Evolutionary conservation across 37 sponge, comb jelly and placozoan species (phyloP), one percentile per base, ranked within the genome.

Genomic region (Hexactinellida sp.): DNA sequence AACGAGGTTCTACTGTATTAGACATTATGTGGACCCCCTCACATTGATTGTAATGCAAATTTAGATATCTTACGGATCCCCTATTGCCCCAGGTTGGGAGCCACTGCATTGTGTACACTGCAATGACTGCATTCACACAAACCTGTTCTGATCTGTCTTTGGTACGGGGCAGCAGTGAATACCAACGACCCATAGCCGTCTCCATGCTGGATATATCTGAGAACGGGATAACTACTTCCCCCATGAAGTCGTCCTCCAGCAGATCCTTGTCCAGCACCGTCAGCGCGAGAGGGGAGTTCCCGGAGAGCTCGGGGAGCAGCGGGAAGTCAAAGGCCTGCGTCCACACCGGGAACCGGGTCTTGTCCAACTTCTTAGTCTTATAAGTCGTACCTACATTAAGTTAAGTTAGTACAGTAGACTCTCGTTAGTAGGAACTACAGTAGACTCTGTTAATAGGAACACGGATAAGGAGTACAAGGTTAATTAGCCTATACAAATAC

Each of bases 301-400:
- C 28, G 34, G 5, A 3, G 32, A n/a, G 13, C 5, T 25, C 5
- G 13, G 76, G 34, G 30, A 7, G 19, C 34, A 63, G 13, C 3
- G 76, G 76, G 0, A 95, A 36, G 32, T 88, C 87, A 83, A 89
- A 95, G 0, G 85, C 52, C 83, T 93, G 87, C 37, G 85, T 82
- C 95, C 95, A 95, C 19, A 87, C 82, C 16, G 95, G 95, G 41
- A 91, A 93, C 36, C 90, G 37, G 1, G 95, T 93, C 87, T 91
- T 95, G 37, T 86, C 82, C 76, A 93, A n/a, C 13, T 63, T 63
- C 76, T 63, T 63, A 1, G 76, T 63, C 34, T 63, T 63, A 63
- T 25, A 63, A n/a, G 76, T 63, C 3, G 13, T 1, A 63, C 28
- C 76, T 63, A 63, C 76, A 23, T 19, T 47, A 47, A 47, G 52